Evolutionary conservation across 2,888 invertebrate genomes (phyloP), one percentile per base, ranked within the genome.

Genomic region (Cephus sareptanus): DNA sequence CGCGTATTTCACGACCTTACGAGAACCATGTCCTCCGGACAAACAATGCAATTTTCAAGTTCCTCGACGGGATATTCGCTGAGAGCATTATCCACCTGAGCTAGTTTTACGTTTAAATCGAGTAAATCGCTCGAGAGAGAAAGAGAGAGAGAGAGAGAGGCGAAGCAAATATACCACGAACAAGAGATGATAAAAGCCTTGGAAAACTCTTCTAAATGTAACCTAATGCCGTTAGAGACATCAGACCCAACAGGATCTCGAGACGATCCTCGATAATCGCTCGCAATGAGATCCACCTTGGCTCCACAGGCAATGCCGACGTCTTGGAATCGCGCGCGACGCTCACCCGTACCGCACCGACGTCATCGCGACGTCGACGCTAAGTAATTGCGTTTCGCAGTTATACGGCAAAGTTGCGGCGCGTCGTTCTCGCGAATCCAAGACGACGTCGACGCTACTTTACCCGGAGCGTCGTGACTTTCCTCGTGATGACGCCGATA

Each of bases 1-100:
- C 81, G 85, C 83, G 82, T 86, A 85, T 87, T 86, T 87, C 85
- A 85, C 81, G 81, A 81, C 79, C 83, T 89, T 89, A 90, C 87
- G 87, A 90, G 87, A 84, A 80, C 80, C 85, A 82, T 87, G 85
- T 87, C 83, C 87, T 86, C 84, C 79, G 85, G 83, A 86, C 84
- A 86, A 88, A 88, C 86, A 89, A 86, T 83, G 82, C 79, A 31
- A 71, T 71, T 13, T 71, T 34, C 56, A 23, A 56, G 56, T 56
- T 56, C 9, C 56, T 56, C 23, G 23, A 56, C 23, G 56, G 40
- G 23, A 9, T 56, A 56, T 9, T 56, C 56, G 23, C 56, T 56
- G 56, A 56, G 56, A 56, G 56, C 23, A 56, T 56, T 56, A 56
- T 56, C 23, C 56, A 23, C 23, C 56, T 56, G 56, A 56, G 56